Base-by-base conservation (phyloP, 2,888 invertebrate species). In the Drosophila diplacantha region DNA sequence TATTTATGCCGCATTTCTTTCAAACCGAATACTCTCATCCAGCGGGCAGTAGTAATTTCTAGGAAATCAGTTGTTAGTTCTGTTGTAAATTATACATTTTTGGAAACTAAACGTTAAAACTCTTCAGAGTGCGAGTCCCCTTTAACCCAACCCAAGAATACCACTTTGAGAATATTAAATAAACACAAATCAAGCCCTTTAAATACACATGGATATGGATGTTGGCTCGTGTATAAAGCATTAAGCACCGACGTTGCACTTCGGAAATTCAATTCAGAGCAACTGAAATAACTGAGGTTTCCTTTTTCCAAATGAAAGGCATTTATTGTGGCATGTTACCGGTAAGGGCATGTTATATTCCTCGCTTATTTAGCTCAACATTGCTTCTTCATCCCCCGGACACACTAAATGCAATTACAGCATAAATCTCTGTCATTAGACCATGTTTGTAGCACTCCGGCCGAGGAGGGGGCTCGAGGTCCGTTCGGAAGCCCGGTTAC, bases 391-490 rank as follows among this genome's bases (percentile, higher is more conserved):
- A 20, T 32, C 32, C 38, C 56, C 20, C 38, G 35, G 44, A 43
- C 58, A 69, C 53, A 77, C 75, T 71, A 74, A 77, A 83, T 78
- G 77, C 81, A 78, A 78, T 78, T 78, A 78, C 73, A 78, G 73
- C 79, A 78, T 78, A 78, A 78, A 78, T 78, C 78, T 75, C 79
- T 83, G 83, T 83, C 79, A 78, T 78, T 78, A 78, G 78, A 83
- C 78, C 78, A 75, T 83, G 81, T 83, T 81, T 78, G 78, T 55
- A 41, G 46, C 55, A n/a, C 39, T 32, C 41, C 20, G 22, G 22
- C 26, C 9, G 47, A 66, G 69, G 37, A 52, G 39, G 32, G 51
- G 39, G 68, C 47, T 56, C 47, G 57, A 39, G 72, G 61, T 64
- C 57, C 61, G 57, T 35, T 49, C 37, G 34, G 50, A 46, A 56